A percentile compares a stretch with the other conserved stretches of the same genome.
Evolutionary conservation across 2,113 vertebrate species (phyloP).

Genomic region (Carlito syrichta): DNA sequence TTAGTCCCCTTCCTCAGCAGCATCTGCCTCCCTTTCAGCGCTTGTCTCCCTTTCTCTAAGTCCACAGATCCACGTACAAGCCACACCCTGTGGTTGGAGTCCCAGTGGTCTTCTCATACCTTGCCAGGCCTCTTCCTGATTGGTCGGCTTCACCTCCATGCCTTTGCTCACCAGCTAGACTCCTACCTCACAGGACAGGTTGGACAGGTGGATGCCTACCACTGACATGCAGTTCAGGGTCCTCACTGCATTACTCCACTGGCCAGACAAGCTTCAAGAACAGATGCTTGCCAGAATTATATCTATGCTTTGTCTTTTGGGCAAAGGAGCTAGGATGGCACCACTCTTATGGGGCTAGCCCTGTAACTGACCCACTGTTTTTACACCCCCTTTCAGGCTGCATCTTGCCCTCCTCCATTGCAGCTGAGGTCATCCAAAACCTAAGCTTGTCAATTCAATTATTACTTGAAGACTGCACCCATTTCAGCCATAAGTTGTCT

Average conservation of each 20-base stretch:
- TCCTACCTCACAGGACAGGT: not conserved
- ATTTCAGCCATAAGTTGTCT: not conserved
- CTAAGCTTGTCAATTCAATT: not conserved
- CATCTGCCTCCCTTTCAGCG: not conserved
- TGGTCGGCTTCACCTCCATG: not conserved
- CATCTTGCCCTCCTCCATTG: not conserved
- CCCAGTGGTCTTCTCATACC: not conserved
- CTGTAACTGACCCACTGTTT: not conserved
- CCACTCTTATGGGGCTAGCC: not conserved
- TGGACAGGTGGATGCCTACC: not conserved
- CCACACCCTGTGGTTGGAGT: not conserved
- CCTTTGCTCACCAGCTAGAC: too few species aligned
- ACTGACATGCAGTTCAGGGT: not conserved
- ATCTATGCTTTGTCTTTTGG: not conserved
- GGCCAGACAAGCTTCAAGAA: not conserved
- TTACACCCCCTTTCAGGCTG: not conserved
- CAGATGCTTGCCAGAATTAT: not conserved
- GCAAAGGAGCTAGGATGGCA: too few species aligned
- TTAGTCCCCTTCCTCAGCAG: not conserved
- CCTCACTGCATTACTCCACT: too few species aligned
- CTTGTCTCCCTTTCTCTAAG: not conserved
- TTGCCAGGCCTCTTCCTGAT: not conserved
- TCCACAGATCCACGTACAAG: not conserved
- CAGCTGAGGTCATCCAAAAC: not conserved
- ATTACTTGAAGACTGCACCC: not conserved